phyloP scores from a whole-genome alignment of 2,113 vertebrate species.

The Seriola aureovittata region DNA sequence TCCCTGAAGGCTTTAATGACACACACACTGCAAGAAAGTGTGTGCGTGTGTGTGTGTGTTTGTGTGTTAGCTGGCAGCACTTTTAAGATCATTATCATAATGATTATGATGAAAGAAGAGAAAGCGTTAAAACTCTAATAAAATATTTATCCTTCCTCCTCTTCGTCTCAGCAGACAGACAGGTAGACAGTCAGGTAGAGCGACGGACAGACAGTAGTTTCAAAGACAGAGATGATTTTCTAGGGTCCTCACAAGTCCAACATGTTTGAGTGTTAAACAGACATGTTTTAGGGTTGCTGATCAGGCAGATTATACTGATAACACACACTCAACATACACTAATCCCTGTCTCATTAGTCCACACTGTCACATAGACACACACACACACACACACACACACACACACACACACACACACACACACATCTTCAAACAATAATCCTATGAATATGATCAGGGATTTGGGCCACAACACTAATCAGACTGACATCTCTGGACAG shows the following conservation, averaged over 20 bases:
- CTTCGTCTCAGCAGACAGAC: neutral
- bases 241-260: neutral
- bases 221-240: too few relatives aligned
- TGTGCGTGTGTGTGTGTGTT: constrained; percentile 4
- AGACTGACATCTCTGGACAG: constrained; percentile 52
- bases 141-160: constrained; percentile 57
- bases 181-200: neutral
- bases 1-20: constrained; percentile 31
- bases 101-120: constrained; percentile 69
- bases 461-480: constrained; percentile 63
- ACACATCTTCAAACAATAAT: constrained; percentile 59
- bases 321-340: constrained; percentile 29
- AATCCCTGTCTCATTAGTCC: constrained; percentile 6
- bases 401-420: constrained; percentile 17
- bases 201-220: neutral
- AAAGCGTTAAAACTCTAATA: constrained; percentile 47
- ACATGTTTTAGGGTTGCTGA: neutral
- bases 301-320: constrained; percentile 47
- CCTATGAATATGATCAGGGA: constrained; percentile 68
- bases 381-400: neutral
- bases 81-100: constrained; percentile 73
- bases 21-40: constrained; percentile 13
- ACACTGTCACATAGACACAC: neutral
- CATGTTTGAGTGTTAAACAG: constrained; percentile 6
- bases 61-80: constrained; percentile 57